These are phyloP conservation scores for Calliphora vicina DNA, from an alignment of 1,140 invertebrate species.

Conservation along the genomic window DNA sequence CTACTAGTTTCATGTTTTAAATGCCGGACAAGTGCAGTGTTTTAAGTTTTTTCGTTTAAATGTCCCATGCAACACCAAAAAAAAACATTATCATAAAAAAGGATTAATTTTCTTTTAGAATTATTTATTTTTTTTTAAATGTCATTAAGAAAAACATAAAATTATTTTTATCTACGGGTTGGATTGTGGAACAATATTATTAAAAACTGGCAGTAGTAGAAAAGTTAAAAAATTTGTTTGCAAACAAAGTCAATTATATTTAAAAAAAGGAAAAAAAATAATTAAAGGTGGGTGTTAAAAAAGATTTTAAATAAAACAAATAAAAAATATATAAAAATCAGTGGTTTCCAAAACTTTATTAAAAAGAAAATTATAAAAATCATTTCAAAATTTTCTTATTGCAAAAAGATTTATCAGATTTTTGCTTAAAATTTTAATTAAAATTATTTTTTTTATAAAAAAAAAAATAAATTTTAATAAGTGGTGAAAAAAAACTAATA, in stretches of 20 bases:
- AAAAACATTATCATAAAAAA: neutral
- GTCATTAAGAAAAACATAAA: neutral
- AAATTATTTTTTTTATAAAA: too few species aligned
- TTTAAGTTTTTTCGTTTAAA: neutral
- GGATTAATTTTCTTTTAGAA: neutral
- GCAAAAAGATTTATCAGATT: too few species aligned
- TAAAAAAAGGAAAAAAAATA: neutral
- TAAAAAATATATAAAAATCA: neutral
- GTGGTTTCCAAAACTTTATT: neutral
- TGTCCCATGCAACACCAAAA: neutral
- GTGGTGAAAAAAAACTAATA: too few species aligned
- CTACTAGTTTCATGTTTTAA: neutral
- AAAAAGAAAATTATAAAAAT: too few species aligned
- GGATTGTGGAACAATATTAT: neutral
- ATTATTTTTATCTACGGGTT: neutral
- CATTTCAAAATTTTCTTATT: too few species aligned
- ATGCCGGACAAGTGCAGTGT: neutral
- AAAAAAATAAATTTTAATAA: too few species aligned
- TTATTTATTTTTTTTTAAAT: neutral
- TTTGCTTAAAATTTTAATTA: too few species aligned
- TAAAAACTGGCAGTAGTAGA: neutral
- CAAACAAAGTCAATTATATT: neutral
- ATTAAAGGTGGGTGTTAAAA: neutral
- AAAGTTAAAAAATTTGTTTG: neutral
- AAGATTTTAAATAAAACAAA: neutral